Conservation (phyloP, 2,888 invertebrate genomes). For the Andrena minutula region DNA sequence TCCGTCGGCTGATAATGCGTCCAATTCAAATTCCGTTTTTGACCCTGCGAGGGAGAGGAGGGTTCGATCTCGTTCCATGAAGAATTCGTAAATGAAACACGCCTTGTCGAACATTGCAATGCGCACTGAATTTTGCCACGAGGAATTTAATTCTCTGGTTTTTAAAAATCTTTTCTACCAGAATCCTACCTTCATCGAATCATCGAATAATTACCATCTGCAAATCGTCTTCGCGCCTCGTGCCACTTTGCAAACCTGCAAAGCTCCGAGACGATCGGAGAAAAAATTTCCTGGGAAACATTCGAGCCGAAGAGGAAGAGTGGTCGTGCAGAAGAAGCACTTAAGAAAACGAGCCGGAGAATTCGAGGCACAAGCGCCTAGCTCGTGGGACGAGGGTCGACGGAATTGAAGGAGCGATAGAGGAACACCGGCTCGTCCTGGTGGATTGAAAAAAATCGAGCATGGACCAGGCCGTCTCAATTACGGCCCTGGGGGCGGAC, state of each 20-base stretch:
- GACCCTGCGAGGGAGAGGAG: neutral
- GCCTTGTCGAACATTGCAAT: no score
- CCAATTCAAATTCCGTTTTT: slow-evolving; percentile 40
- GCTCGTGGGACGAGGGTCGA: neutral
- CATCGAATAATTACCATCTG: slow-evolving; percentile 18
- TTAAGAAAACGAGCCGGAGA: slow-evolving; percentile 12
- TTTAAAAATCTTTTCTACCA: neutral
- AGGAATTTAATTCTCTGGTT: neutral
- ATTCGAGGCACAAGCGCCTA: neutral
- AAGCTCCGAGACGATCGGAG: slow-evolving; percentile 8
- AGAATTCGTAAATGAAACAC: slow-evolving; percentile 8
- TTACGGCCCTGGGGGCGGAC: slow-evolving; percentile 54
- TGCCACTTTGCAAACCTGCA: neutral
- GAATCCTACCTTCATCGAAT: neutral
- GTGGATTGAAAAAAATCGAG: slow-evolving; percentile 56
- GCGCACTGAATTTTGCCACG: no score
- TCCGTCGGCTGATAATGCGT: slow-evolving; percentile 56
- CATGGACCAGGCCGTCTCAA: slow-evolving; percentile 58
- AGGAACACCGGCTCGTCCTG: neutral
- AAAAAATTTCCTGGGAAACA: slow-evolving; percentile 28
- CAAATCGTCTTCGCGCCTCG: neutral
- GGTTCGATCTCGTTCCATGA: slow-evolving; percentile 6
- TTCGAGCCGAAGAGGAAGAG: neutral
- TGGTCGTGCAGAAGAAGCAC: neutral
- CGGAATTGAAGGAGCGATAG: slow-evolving; percentile 9